Evolutionary conservation across 2,113 vertebrate species (phyloP), one percentile per base, ranked within the genome.

Genomic region (Malurus cyaneus): DNA sequence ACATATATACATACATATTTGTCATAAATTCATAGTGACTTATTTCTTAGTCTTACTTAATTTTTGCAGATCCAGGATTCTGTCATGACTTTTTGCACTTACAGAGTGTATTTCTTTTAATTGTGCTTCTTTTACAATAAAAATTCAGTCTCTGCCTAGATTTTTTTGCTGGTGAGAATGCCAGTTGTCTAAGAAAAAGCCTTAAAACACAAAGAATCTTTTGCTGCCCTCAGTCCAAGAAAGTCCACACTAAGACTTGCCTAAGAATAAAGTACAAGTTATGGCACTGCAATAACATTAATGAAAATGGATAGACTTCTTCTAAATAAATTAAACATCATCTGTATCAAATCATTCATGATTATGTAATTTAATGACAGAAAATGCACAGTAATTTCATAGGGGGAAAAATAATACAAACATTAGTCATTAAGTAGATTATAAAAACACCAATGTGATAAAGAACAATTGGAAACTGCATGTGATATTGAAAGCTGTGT

Each of bases 41-140:
- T 86, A 31, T 66, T 96, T 93, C 80, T 95, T 95, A 87, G 24
- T 56, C n/a, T 69, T 77, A 70, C 86, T 92, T 92, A 62, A 52
- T 73, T 97, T 96, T 94, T 92, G 73, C 60, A 25, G 47, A 79
- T 91, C 66, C 20, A 50, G 66, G 50, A 78, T 79, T 96, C 44
- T 93, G 34, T 65, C 20, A 18, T 50, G 41, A 65, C 10, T 73
- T 94, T 89, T 95, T 94, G 73, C 25, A 82, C 26, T 96, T 88
- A 86, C 8, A 89, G 94, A 92, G 18, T 20, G 20, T 44, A 52
- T 79, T 95, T 85, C 53, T 88, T 97, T 92, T 70, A 61, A 60
- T 76, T 17, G 0, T 39, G n/a, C 56, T 65, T 78, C 74, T 95
- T 97, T 94, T 84, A 91, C 31, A 96, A 89, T 39, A 67, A 42